These are phyloP conservation scores for Hypomesus transpacificus DNA, from an alignment of 2,113 vertebrate species.

Conservation along the genomic window DNA sequence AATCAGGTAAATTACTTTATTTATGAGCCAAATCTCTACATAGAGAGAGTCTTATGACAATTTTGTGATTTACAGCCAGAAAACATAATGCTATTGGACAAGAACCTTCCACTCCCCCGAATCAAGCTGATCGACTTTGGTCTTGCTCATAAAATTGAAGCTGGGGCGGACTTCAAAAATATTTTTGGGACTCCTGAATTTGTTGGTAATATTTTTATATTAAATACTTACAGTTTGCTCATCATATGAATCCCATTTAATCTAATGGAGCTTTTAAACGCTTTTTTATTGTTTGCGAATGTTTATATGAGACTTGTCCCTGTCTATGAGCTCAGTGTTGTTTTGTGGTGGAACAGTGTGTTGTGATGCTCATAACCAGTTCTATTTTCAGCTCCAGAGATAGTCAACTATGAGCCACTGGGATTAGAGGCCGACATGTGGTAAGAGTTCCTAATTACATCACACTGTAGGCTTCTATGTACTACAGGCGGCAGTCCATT, in stretches of 20 bases:
- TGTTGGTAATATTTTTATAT: slow-evolving; percentile 78
- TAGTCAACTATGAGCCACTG: slow-evolving; percentile 93
- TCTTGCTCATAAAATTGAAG: slow-evolving; percentile 91
- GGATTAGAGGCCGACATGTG: slow-evolving; percentile 97
- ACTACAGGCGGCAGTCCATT: slow-evolving; percentile 12
- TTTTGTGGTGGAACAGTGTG: slow-evolving; percentile 39
- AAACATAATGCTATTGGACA: slow-evolving; percentile 98
- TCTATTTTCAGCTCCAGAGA: slow-evolving; percentile 93
- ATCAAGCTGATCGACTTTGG: slow-evolving; percentile 98
- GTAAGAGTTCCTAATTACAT: slow-evolving; percentile 71
- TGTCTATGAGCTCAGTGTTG: background rate
- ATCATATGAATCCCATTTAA: background rate
- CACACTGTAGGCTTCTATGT: slow-evolving; percentile 28
- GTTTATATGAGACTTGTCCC: too few relatives aligned
- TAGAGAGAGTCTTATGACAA: background rate
- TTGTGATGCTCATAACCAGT: slow-evolving; percentile 5
- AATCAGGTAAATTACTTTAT: slow-evolving; percentile 40
- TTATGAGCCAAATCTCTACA: background rate
- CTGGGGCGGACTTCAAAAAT: slow-evolving; percentile 92
- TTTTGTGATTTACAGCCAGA: slow-evolving; percentile 79
- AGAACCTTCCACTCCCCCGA: slow-evolving; percentile 79
- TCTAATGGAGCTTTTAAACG: too few relatives aligned
- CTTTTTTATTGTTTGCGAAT: too few relatives aligned
- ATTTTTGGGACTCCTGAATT: slow-evolving; percentile 98
- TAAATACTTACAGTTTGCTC: background rate